Conservation (phyloP, 2,797 vertebrate genomes). For the Muraenolepis orangiensis region DNA sequence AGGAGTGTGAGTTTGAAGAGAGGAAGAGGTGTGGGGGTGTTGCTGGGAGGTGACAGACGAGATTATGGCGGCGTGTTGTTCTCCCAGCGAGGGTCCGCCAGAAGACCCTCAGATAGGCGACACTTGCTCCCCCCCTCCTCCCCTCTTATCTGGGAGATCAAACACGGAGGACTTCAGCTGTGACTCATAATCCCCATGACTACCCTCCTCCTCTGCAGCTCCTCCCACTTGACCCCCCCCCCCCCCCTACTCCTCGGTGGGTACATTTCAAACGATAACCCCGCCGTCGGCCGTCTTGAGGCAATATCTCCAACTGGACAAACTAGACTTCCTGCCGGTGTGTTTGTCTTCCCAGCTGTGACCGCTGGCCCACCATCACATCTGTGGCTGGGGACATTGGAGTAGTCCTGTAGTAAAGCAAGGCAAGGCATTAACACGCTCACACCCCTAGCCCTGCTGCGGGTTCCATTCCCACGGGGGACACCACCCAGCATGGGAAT, state of each 20-base stretch:
- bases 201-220: slow-evolving; percentile 27
- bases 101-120: slow-evolving; percentile 56
- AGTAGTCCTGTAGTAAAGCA: neutral
- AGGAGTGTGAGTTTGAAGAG: too few relatives aligned
- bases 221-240: neutral
- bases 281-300: slow-evolving; percentile 36
- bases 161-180: slow-evolving; percentile 65
- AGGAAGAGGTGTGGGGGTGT: slow-evolving; percentile 1
- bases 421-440: neutral
- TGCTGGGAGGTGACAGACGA: neutral
- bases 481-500: too few relatives aligned
- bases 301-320: slow-evolving; percentile 47
- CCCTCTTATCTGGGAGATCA: slow-evolving; percentile 63
- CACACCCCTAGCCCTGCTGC: neutral
- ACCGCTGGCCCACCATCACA: slow-evolving; percentile 19
- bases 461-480: neutral
- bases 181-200: slow-evolving; percentile 43
- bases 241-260: slow-evolving; percentile 50
- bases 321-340: slow-evolving; percentile 48
- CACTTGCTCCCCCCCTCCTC: slow-evolving; percentile 37
- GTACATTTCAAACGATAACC: slow-evolving; percentile 57
- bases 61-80: slow-evolving; percentile 45
- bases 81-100: slow-evolving; percentile 34
- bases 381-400: slow-evolving; percentile 22
- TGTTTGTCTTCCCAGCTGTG: too few relatives aligned